Percentiles rank a stretch among this genome's conserved stretches.
phyloP scores from a whole-genome alignment of 2,888 invertebrate genomes.

The Limenitis arthemis region DNA sequence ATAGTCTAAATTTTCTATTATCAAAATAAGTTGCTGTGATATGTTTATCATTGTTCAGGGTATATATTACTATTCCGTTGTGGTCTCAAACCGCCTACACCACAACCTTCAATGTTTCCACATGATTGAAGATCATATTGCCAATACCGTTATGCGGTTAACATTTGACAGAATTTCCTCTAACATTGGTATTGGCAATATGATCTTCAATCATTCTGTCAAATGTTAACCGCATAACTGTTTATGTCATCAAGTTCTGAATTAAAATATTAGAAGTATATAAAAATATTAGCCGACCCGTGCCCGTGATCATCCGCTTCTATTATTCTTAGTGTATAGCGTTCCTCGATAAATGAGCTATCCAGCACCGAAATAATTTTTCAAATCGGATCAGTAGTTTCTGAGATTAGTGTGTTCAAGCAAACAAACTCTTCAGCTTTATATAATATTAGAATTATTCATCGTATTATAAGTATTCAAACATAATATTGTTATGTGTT shows the following conservation, averaged over 20 bases:
- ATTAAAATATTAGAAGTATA: neutral
- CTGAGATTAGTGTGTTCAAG: no score
- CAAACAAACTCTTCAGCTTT: no score
- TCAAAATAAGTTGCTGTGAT: conserved; percentile 1
- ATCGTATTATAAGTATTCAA: neutral
- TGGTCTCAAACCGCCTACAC: conserved; percentile 35
- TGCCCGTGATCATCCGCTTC: no score
- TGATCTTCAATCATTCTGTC: conserved; percentile 32
- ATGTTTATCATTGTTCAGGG: conserved; percentile 15
- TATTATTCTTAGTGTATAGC: no score
- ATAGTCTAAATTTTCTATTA: no score
- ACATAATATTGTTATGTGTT: neutral
- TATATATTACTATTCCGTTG: conserved; percentile 13
- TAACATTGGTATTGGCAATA: conserved; percentile 17
- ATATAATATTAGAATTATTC: no score
- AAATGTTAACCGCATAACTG: neutral
- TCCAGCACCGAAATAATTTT: no score
- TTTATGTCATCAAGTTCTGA: neutral
- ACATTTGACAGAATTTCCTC: neutral
- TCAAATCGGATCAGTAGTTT: no score
- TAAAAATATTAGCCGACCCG: no score
- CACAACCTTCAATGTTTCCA: conserved; percentile 38
- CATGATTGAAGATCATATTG: conserved; percentile 35
- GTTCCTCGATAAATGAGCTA: no score
- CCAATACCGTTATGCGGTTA: conserved; percentile 2